These are phyloP conservation scores for Sciurus vulgaris DNA, from an alignment of 2,797 vertebrate species.

Conservation along the genomic window DNA sequence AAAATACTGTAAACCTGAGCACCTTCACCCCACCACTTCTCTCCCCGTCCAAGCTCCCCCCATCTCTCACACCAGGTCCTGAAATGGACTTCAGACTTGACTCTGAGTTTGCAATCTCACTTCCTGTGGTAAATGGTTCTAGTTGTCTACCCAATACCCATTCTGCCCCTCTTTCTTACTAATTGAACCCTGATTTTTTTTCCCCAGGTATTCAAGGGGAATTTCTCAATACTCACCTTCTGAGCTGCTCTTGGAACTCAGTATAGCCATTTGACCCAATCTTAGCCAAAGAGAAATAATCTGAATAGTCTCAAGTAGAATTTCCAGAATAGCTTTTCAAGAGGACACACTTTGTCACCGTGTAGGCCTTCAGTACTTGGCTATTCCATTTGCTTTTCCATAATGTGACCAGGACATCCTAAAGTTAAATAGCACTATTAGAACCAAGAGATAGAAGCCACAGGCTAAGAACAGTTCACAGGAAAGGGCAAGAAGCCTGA, in stretches of 20 bases:
- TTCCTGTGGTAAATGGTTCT: neutral
- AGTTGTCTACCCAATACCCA: neutral
- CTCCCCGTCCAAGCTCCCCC: neutral
- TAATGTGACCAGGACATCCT: neutral
- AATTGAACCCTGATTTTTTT: neutral
- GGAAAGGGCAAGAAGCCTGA: neutral
- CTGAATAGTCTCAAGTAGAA: neutral
- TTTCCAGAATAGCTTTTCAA: neutral
- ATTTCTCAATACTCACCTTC: neutral
- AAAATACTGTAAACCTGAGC: neutral
- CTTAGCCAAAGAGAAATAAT: conserved; percentile 5
- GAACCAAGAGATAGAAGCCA: neutral
- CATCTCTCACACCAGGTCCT: neutral
- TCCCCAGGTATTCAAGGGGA: neutral
- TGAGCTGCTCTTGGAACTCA: neutral
- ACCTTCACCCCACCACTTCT: neutral
- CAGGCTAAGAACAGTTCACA: neutral
- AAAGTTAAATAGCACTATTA: neutral
- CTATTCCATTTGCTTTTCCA: neutral
- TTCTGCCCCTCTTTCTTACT: neutral
- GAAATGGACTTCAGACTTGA: conserved; percentile 18
- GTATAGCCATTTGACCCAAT: neutral
- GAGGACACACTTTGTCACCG: neutral
- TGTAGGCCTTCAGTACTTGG: neutral
- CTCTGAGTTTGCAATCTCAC: neutral